Evolutionary conservation across 2,888 invertebrate genomes (phyloP).

Genomic region (Ptychoptera contaminata): DNA sequence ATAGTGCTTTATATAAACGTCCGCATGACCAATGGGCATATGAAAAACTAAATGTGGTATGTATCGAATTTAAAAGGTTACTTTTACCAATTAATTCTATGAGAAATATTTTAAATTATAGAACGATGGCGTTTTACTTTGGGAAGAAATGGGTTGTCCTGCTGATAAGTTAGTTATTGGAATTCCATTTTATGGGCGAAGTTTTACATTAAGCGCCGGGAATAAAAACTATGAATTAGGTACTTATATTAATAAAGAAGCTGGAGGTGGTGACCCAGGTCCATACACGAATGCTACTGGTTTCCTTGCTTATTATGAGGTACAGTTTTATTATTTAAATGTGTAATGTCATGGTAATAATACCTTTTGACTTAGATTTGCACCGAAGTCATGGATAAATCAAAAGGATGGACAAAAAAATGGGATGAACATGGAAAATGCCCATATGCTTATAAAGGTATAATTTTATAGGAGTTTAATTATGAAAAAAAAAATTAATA

Average conservation of each 20-base stretch:
- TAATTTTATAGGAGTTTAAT: no score
- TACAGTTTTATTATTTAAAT: conserved; percentile 1
- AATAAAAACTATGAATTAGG: conserved; percentile 72
- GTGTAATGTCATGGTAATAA: not conserved
- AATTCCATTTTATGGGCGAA: conserved; percentile 77
- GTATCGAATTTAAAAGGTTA: conserved; percentile 22
- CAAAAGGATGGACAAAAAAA: conserved; percentile 62
- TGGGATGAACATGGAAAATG: conserved; percentile 73
- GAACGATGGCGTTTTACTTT: conserved; percentile 74
- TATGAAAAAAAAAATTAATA: no score
- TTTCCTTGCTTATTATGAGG: conserved; percentile 71
- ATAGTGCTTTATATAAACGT: conserved; percentile 71
- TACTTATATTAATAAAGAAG: conserved; percentile 81
- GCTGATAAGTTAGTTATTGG: conserved; percentile 77
- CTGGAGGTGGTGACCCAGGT: conserved; percentile 72
- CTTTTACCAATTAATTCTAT: not conserved
- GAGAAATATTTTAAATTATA: conserved; percentile 20
- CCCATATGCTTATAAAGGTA: conserved; percentile 65
- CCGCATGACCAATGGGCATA: conserved; percentile 82
- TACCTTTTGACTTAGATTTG: conserved; percentile 39
- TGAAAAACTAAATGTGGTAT: conserved; percentile 76
- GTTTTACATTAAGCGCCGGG: conserved; percentile 64
- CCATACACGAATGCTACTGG: conserved; percentile 77
- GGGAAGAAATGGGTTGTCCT: conserved; percentile 81
- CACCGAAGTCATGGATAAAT: conserved; percentile 49